These are phyloP conservation scores for Agrotis ipsilon DNA, from an alignment of 2,888 invertebrate species.

Conservation along the genomic window DNA sequence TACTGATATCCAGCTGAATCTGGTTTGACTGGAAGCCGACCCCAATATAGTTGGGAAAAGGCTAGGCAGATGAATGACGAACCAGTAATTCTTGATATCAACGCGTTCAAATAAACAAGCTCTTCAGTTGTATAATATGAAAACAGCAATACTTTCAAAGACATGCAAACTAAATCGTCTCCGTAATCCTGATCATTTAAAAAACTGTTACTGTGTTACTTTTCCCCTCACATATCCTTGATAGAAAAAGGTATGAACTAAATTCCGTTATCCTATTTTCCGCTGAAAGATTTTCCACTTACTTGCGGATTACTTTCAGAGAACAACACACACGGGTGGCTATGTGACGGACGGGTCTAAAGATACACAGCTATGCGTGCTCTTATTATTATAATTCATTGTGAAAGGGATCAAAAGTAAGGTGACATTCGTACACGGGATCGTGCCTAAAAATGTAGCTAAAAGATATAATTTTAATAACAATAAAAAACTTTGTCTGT, in stretches of 20 bases:
- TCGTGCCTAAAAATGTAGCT: no score
- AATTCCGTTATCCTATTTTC: constrained; percentile 45
- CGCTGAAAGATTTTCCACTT: constrained; percentile 43
- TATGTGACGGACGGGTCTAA: constrained; percentile 14
- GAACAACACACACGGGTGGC: constrained; percentile 23
- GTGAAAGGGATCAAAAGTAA: background rate
- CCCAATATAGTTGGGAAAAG: no score
- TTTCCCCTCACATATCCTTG: background rate
- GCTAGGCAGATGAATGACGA: no score
- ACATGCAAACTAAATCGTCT: background rate
- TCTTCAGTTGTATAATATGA: no score
- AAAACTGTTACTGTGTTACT: constrained; percentile 9
- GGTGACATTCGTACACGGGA: background rate
- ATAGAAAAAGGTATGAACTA: constrained; percentile 32
- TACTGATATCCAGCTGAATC: no score
- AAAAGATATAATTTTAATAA: background rate
- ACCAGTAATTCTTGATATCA: no score
- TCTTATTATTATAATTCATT: constrained; percentile 7
- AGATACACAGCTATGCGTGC: constrained; percentile 7
- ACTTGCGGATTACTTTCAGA: constrained; percentile 23
- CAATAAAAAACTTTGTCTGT: background rate
- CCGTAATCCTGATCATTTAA: constrained; percentile 21
- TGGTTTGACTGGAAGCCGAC: no score
- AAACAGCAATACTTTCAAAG: no score
- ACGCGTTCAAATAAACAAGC: no score